These are phyloP conservation scores for Onychostoma macrolepis DNA, from an alignment of 2,113 vertebrate species.

Conservation along the genomic window DNA sequence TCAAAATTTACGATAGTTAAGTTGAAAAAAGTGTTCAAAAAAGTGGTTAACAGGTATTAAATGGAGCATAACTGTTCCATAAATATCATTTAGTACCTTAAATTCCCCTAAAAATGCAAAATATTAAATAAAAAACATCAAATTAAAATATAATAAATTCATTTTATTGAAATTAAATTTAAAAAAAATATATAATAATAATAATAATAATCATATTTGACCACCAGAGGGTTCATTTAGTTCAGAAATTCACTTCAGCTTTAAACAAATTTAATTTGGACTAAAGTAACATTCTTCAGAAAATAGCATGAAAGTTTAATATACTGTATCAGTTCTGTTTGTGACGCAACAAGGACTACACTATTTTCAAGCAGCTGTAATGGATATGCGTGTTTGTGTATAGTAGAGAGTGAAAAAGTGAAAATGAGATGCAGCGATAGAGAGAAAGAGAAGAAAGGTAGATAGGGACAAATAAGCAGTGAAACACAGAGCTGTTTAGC, in stretches of 20 bases:
- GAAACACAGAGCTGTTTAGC: constrained; percentile 31
- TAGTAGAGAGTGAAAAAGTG: not conserved
- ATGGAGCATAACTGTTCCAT: too few species aligned
- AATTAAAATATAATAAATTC: too few species aligned
- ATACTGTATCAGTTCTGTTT: not conserved
- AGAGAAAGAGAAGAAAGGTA: not conserved
- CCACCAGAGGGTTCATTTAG: not conserved
- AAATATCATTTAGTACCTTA: too few species aligned
- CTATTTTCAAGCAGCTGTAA: constrained; percentile 4
- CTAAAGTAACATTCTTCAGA: not conserved
- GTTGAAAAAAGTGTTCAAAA: too few species aligned
- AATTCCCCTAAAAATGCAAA: too few species aligned
- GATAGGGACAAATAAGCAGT: not conserved
- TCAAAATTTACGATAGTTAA: too few species aligned
- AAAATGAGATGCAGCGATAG: not conserved
- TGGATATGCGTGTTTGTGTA: constrained; percentile 6
- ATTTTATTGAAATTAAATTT: too few species aligned
- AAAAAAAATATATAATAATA: too few species aligned
- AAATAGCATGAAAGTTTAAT: not conserved
- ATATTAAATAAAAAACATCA: too few species aligned
- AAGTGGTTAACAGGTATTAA: too few species aligned
- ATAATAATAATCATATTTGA: too few species aligned
- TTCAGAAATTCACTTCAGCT: not conserved
- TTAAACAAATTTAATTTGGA: not conserved
- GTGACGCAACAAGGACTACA: constrained; percentile 2